These are phyloP conservation scores for Rhimphoctona megacephalus DNA, from an alignment of 2,888 invertebrate genomes.

Conservation along the genomic window DNA sequence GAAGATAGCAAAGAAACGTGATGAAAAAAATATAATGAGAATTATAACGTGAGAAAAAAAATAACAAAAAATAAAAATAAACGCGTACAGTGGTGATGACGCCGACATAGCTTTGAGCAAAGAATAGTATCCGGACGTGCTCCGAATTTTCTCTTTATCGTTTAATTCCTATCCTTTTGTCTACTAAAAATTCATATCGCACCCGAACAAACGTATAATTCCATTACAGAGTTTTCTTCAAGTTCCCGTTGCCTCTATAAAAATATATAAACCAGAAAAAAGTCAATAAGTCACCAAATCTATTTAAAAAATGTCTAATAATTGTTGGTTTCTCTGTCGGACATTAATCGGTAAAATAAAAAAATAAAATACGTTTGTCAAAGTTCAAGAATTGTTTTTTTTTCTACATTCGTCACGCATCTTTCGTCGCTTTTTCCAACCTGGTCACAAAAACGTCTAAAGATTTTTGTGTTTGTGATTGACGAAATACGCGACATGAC, in stretches of 20 bases:
- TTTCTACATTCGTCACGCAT: neutral
- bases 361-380: slow-evolving; percentile 5
- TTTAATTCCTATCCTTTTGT: slow-evolving; percentile 58
- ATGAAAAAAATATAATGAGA: slow-evolving; percentile 44
- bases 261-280: neutral
- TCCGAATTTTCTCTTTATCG: slow-evolving; percentile 22
- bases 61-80: slow-evolving; percentile 7
- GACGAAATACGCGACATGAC: slow-evolving; percentile 38
- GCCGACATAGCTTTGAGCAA: slow-evolving; percentile 32
- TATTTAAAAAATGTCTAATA: neutral
- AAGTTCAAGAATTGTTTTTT: slow-evolving; percentile 9
- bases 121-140: slow-evolving; percentile 10
- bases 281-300: neutral
- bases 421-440: slow-evolving; percentile 3
- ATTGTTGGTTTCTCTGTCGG: neutral
- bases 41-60: slow-evolving; percentile 25
- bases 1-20: slow-evolving; percentile 49
- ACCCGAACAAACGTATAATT: slow-evolving; percentile 32
- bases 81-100: neutral
- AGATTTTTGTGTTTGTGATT: slow-evolving; percentile 29
- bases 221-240: slow-evolving; percentile 8
- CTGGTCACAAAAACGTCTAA: slow-evolving; percentile 8
- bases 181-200: slow-evolving; percentile 47
- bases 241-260: neutral
- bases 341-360: neutral